Base-by-base conservation (phyloP, 2,113 vertebrate species). In the Argyrosomus japonicus region DNA sequence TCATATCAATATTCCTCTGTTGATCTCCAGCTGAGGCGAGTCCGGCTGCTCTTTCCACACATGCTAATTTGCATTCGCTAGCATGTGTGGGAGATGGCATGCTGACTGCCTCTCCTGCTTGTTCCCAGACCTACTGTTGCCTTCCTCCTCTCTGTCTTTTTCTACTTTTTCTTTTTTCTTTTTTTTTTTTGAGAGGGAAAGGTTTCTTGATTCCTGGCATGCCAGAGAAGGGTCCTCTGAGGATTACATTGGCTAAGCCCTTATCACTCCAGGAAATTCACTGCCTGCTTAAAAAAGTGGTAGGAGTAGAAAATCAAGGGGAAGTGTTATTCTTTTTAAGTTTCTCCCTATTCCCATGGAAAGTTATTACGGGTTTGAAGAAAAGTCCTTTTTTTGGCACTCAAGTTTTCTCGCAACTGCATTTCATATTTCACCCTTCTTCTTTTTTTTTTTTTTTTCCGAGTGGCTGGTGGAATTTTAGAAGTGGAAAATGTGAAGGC, bases 221-320 rank as follows among this genome's bases (percentile, higher is more conserved):
- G 91, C 91, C 91, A 90, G 91, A 93, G 92, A 94, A 92, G 89
- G 86, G 90, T 87, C 93, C 93, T 94, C 89, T 80, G 91, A 94
- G 94, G 94, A 95, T 95, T 95, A 95, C 95, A 95, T 90, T 93
- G 93, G 93, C 94, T 95, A 94, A 95, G 93, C 94, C 89, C 93
- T 95, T 95, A 95, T 95, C 95, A 94, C 94, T 94, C 91, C 93
- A 91, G 93, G 92, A 94, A 95, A 95, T 94, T 95, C 95, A 94
- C 91, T 94, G 93, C 88, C 93, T 93, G 93, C 93, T 94, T 93
- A 88, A 89, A 93, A 93, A 93, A 94, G 90, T 92, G 90, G 90
- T 92, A 92, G 88, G 88, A 94, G 93, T 83, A 91, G 86, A 94
- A 93, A 94, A 95, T 94, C 89, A 94, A 93, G 92, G 90, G 80